Percentiles rank a stretch among this genome's conserved stretches.
Evolutionary conservation across 2,888 invertebrate species (phyloP).

Genomic region (Parthenolecanium corni): DNA sequence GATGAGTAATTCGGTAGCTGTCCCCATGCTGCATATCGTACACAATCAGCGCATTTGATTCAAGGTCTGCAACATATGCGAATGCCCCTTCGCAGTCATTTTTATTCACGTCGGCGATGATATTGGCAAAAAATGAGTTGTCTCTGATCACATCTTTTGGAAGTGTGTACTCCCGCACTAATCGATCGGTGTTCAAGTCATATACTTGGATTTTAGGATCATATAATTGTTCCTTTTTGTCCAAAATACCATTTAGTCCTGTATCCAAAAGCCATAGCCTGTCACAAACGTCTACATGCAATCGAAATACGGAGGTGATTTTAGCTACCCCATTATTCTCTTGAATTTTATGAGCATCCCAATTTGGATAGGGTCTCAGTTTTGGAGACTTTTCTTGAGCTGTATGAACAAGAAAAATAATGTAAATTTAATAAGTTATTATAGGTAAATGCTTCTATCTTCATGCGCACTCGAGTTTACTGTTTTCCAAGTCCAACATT

Average conservation of each 20-base stretch:
- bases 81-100: slow-evolving; percentile 61
- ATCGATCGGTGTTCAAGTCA: slow-evolving; percentile 61
- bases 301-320: slow-evolving; percentile 57
- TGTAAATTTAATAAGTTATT: too few species aligned
- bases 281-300: slow-evolving; percentile 60
- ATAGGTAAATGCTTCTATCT: too few species aligned
- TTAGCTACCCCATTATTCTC: slow-evolving; percentile 30
- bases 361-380: slow-evolving; percentile 63
- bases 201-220: slow-evolving; percentile 56
- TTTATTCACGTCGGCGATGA: slow-evolving; percentile 58
- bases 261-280: slow-evolving; percentile 71
- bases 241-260: slow-evolving; percentile 53
- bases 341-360: slow-evolving; percentile 65
- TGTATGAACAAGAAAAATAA: slow-evolving; percentile 29
- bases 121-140: slow-evolving; percentile 68
- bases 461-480: too few species aligned
- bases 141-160: slow-evolving; percentile 52
- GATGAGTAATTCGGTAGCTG: slow-evolving; percentile 68
- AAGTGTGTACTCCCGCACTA: slow-evolving; percentile 56
- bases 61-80: slow-evolving; percentile 60
- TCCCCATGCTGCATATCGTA: slow-evolving; percentile 61
- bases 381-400: slow-evolving; percentile 46
- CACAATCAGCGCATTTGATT: slow-evolving; percentile 62
- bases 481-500: too few species aligned
- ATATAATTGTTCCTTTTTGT: slow-evolving; percentile 48